Percentiles rank a stretch among this genome's conserved stretches.
Conservation (phyloP, 2,888 invertebrate genomes). For the Silvanus unidentatus region DNA sequence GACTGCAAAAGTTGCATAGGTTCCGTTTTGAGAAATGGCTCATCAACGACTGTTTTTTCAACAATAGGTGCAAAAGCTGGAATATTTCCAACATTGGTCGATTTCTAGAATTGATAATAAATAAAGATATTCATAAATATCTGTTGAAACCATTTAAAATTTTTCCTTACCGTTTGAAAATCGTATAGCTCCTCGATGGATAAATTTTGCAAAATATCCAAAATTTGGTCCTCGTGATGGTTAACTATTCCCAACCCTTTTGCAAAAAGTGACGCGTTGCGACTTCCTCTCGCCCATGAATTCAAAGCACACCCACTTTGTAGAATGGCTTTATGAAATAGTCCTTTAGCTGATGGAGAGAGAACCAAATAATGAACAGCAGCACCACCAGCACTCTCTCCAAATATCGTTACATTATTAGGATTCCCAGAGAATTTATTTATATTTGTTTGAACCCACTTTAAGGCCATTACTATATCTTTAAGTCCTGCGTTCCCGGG, state of each 20-base stretch:
- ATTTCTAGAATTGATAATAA: too few species aligned
- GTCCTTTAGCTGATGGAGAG: conserved; percentile 44
- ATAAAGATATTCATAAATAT: too few species aligned
- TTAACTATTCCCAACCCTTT: conserved; percentile 39
- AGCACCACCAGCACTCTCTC: conserved; percentile 49
- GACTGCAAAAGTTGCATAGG: conserved; percentile 32
- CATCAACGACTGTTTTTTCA: conserved; percentile 24
- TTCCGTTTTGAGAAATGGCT: conserved; percentile 33
- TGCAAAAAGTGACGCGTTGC: conserved; percentile 37
- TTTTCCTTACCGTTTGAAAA: too few species aligned
- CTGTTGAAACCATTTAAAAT: too few species aligned
- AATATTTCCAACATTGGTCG: not conserved
- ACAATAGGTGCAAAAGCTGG: conserved; percentile 27
- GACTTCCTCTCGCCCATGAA: conserved; percentile 27
- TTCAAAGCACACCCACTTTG: conserved; percentile 38
- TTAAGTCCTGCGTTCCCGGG: conserved; percentile 53
- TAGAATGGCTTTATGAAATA: conserved; percentile 39
- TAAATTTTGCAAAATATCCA: conserved; percentile 40
- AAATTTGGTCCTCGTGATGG: conserved; percentile 36
- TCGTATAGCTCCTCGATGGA: conserved; percentile 35
- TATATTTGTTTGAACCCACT: conserved; percentile 50
- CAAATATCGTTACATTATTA: conserved; percentile 44
- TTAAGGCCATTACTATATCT: conserved; percentile 50
- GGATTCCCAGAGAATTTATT: conserved; percentile 31
- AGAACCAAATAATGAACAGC: conserved; percentile 47